Base-by-base conservation (phyloP, 1,140 invertebrate genomes). In the Sweltsa coloradensis region DNA sequence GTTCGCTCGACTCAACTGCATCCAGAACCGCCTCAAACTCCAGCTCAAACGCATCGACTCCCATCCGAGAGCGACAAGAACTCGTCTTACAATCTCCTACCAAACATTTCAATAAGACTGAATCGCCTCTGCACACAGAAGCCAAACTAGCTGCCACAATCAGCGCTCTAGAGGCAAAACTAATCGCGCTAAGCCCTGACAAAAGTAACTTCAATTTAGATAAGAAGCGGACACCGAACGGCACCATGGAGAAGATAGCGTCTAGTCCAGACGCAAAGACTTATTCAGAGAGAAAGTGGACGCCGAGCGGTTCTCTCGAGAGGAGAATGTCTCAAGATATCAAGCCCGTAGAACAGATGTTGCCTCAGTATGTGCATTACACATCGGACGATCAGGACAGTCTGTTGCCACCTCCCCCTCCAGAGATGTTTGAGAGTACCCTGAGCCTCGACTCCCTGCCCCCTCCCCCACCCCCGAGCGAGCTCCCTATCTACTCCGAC, bases 401-500 rank as follows among this genome's bases (percentile, higher is more conserved):
- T n/a, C n/a, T n/a, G 3, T 71, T 74, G 1, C 78, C 78, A 1
- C 78, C 73, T 14, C 78, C 78, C 0, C 75, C 77, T 0, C 68
- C 66, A 47, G 56, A 41, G 56, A 76, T 85, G 71, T 83, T 81
- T 59, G 74, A 78, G 26, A 83, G 80, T 0, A 85, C 78, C n/a
- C 63, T 83, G 2, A 83, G 82, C 14, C 59, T 86, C 29, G 80
- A 85, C 43, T 82, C 80, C 7, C 57, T 86, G 41, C 84, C 83
- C 2, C 82, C 83, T 11, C 84, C 85, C 2, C 85, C 84, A 1
- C 81, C 81, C 3, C 79, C 79, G 0, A 68, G 72, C 6, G 79
- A 81, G 37, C 55, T 78, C 5, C 71, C 73, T 1, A 56, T 60
- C 31, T 16, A 57, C 67, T 56, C 62, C 0, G 77, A 85, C 51